These are phyloP conservation scores for Danio choprae DNA, from an alignment of 2,797 vertebrate genomes.

Conservation along the genomic window DNA sequence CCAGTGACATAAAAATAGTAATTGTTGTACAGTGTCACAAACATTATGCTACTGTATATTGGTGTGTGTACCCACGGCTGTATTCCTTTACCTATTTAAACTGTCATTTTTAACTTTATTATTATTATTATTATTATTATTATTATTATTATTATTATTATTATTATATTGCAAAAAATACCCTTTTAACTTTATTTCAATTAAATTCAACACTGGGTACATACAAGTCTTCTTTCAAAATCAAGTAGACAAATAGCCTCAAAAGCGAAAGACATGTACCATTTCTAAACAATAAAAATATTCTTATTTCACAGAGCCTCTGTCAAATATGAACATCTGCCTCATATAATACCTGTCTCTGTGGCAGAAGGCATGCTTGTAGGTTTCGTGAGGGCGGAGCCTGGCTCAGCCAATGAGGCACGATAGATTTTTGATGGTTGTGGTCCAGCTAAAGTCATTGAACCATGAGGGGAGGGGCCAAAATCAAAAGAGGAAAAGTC, in stretches of 20 bases:
- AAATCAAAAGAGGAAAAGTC: conserved; percentile 47
- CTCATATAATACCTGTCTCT: conserved; percentile 73
- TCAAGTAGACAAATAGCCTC: neutral
- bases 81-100: too few species aligned
- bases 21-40: too few species aligned
- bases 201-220: neutral
- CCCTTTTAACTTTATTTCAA: neutral
- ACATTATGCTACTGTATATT: too few species aligned
- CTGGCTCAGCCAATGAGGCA: conserved; percentile 57
- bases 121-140: too few species aligned
- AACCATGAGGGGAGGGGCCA: conserved; percentile 41
- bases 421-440: conserved; percentile 57
- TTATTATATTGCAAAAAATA: too few species aligned
- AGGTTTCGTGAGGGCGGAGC: conserved; percentile 70
- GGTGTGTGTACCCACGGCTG: too few species aligned
- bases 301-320: too few species aligned
- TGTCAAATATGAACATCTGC: neutral
- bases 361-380: conserved; percentile 77
- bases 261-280: neutral
- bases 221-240: neutral
- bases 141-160: too few species aligned
- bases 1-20: too few species aligned
- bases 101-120: too few species aligned
- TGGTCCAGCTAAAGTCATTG: conserved; percentile 42
- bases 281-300: too few species aligned